Evolutionary conservation across 2,113 vertebrate species (phyloP).

Genomic region (Cyprinodon tularosa): DNA sequence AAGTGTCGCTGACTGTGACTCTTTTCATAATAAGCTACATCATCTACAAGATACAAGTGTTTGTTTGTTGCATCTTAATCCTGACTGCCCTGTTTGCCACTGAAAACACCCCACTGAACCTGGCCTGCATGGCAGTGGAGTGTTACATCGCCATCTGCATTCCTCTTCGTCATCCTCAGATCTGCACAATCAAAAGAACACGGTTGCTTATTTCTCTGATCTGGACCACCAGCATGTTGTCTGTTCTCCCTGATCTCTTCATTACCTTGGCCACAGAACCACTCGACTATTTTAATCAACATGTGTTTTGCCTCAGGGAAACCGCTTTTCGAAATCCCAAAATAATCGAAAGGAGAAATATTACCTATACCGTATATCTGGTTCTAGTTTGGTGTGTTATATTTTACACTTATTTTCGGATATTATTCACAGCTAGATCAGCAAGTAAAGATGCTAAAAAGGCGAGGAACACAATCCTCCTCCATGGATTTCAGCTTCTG

Average conservation of each 20-base stretch:
- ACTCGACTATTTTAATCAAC: conserved; percentile 38
- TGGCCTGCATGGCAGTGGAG: conserved; percentile 78
- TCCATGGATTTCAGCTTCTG: conserved; percentile 72
- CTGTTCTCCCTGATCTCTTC: conserved; percentile 64
- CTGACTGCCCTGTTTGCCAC: conserved; percentile 48
- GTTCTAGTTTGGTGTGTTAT: conserved; percentile 62
- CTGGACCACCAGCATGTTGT: conserved; percentile 57
- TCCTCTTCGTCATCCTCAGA: conserved; percentile 66
- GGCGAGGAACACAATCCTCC: conserved; percentile 73
- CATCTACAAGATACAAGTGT: conserved; percentile 36
- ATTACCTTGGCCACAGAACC: conserved; percentile 53
- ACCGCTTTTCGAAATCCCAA: conserved; percentile 41
- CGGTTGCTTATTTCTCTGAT: conserved; percentile 59
- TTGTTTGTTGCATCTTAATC: conserved; percentile 24
- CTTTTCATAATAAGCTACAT: conserved; percentile 67
- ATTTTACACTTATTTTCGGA: conserved; percentile 64
- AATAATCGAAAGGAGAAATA: conserved; percentile 56
- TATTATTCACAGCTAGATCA: conserved; percentile 61
- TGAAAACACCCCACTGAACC: conserved; percentile 73
- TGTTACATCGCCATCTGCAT: conserved; percentile 76
- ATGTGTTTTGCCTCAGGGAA: conserved; percentile 49
- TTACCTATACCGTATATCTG: conserved; percentile 48
- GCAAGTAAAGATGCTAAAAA: conserved; percentile 60
- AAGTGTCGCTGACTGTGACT: conserved; percentile 48
- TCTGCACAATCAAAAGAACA: conserved; percentile 70